phyloP scores from a whole-genome alignment of 2,888 invertebrate genomes.

The Lissonota sp. region DNA sequence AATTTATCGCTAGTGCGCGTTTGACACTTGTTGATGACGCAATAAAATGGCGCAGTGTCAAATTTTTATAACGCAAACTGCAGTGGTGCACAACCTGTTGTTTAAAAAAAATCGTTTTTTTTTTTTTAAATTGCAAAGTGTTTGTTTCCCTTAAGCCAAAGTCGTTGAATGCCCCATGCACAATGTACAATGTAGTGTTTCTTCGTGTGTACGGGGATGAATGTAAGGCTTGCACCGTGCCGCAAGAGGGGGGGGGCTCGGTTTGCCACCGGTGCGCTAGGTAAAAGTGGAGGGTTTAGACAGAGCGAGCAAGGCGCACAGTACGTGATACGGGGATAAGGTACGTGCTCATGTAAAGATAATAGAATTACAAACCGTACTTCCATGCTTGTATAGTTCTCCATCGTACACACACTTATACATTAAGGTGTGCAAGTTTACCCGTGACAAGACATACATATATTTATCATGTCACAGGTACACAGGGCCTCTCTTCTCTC shows the following conservation, averaged over 20 bases:
- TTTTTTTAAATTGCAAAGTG: too few relatives aligned
- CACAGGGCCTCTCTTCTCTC: background rate
- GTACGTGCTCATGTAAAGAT: constrained; percentile 68
- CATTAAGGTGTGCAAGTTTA: background rate
- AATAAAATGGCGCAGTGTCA: too few relatives aligned
- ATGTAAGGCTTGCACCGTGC: constrained; percentile 15
- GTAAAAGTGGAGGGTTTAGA: constrained; percentile 54
- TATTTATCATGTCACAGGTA: constrained; percentile 22
- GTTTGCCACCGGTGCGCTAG: constrained; percentile 21
- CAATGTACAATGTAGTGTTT: too few relatives aligned
- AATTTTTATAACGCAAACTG: too few relatives aligned
- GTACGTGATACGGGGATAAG: constrained; percentile 62
- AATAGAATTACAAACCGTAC: constrained; percentile 66
- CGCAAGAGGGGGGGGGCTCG: constrained; percentile 1
- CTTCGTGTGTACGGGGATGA: background rate
- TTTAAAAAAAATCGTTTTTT: too few relatives aligned
- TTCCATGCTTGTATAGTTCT: constrained; percentile 24
- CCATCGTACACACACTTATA: background rate
- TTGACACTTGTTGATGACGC: too few relatives aligned
- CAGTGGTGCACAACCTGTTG: too few relatives aligned
- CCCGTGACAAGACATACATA: background rate
- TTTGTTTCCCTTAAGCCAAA: too few relatives aligned
- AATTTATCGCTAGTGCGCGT: too few relatives aligned
- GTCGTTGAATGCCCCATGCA: too few relatives aligned
- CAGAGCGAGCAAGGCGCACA: constrained; percentile 44